Conservation (phyloP, 2,797 vertebrate genomes). For the Squalus acanthias region DNA sequence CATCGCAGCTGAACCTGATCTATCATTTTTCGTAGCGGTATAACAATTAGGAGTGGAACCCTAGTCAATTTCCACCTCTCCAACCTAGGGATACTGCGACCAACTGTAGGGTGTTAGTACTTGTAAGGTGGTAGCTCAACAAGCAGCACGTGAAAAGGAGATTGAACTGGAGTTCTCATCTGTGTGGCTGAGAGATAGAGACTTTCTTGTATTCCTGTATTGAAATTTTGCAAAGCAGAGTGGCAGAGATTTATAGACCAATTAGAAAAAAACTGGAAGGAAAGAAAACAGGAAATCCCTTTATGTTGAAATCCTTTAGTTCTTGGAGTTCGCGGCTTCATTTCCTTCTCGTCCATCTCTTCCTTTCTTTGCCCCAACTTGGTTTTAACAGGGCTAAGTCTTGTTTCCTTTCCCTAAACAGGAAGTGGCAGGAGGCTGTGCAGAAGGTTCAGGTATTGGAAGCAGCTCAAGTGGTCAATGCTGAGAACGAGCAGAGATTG, state of each 20-base stretch:
- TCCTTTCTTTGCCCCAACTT: not conserved
- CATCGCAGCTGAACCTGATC: not conserved
- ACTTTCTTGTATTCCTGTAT: not conserved
- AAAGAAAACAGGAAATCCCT: not conserved
- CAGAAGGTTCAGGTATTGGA: constrained; percentile 75
- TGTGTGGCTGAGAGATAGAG: not conserved
- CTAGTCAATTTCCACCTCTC: not conserved
- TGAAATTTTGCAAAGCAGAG: not conserved
- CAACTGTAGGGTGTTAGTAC: not conserved
- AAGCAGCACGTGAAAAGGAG: not conserved
- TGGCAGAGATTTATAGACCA: not conserved
- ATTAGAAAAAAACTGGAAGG: not conserved
- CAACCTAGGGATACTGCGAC: not conserved
- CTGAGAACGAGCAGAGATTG: constrained; percentile 76
- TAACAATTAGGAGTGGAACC: not conserved
- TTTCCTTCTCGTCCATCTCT: not conserved
- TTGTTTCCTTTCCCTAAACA: constrained; percentile 46
- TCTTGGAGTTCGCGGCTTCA: not conserved
- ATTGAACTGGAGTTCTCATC: not conserved
- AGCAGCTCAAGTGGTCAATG: constrained; percentile 63
- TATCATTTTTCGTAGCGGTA: not conserved
- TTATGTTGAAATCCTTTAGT: not conserved
- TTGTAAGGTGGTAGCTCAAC: too few relatives aligned
- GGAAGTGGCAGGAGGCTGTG: constrained; percentile 77
- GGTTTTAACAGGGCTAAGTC: constrained; percentile 27